Percentiles rank a stretch among this genome's conserved stretches.
Evolutionary conservation across 2,113 vertebrate species (phyloP).

Genomic region (Sceloporus undulatus): DNA sequence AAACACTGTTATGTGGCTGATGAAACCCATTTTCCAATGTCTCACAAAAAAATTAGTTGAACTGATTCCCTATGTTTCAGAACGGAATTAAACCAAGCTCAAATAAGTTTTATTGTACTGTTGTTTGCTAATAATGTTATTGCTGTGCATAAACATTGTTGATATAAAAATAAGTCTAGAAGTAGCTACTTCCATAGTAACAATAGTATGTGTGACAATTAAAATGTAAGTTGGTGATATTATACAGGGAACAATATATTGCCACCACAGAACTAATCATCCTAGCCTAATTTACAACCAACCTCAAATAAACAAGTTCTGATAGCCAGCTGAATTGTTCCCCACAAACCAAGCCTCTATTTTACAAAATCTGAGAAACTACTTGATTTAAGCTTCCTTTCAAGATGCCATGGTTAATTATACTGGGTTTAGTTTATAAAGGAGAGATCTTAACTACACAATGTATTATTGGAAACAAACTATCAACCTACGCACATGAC

Average conservation of each 20-base stretch:
- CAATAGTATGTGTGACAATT: background rate
- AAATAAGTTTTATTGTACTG: background rate
- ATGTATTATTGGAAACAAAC: background rate
- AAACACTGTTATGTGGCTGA: background rate
- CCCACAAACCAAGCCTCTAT: background rate
- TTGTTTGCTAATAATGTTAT: background rate
- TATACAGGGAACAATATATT: background rate
- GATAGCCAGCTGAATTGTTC: background rate
- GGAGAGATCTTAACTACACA: background rate
- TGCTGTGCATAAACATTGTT: background rate
- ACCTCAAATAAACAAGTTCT: background rate
- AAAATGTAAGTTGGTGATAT: background rate
- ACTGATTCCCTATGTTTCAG: background rate
- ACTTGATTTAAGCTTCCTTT: background rate
- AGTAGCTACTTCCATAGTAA: background rate
- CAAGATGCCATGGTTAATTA: background rate
- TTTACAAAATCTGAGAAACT: background rate
- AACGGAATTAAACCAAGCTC: background rate
- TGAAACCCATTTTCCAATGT: background rate
- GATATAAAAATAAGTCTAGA: background rate
- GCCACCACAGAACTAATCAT: background rate
- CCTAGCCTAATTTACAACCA: background rate
- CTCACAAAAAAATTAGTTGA: background rate
- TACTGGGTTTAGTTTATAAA: background rate
- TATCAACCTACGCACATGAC: too few relatives aligned